These are phyloP conservation scores for Nemotelus pantherinus DNA, from an alignment of 2,888 invertebrate species.

Conservation along the genomic window DNA sequence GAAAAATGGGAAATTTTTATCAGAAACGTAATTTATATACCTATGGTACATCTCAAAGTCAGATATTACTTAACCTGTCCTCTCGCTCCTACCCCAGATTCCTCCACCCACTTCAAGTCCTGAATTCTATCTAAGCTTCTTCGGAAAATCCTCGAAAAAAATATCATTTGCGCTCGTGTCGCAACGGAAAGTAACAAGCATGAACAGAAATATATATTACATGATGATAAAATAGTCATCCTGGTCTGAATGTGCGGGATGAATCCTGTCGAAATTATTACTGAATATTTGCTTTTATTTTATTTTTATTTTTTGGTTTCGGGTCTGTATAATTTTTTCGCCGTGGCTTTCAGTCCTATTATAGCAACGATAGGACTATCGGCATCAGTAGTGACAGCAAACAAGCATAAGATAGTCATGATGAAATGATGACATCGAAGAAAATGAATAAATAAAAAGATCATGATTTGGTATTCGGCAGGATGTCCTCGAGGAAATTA, in stretches of 20 bases:
- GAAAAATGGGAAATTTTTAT: background rate
- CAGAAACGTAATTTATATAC: conserved; percentile 13
- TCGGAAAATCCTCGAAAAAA: background rate
- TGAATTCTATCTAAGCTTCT: background rate
- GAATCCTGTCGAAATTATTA: conserved; percentile 31
- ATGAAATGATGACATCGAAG: conserved; percentile 35
- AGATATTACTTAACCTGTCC: conserved; percentile 22
- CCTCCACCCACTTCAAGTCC: background rate
- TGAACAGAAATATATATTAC: background rate
- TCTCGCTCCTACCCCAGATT: background rate
- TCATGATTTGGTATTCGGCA: conserved; percentile 15
- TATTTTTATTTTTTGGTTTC: background rate
- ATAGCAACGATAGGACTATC: too few species aligned
- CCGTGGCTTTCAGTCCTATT: too few species aligned
- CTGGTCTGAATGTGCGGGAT: background rate
- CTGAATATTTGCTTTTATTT: background rate
- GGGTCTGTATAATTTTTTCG: too few species aligned
- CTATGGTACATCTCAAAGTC: conserved; percentile 1
- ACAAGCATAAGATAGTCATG: background rate
- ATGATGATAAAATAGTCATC: conserved; percentile 26
- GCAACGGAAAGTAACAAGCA: background rate
- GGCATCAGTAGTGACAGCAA: too few species aligned
- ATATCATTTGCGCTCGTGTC: too few species aligned
- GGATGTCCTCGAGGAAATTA: conserved; percentile 43
- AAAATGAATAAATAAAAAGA: conserved; percentile 46